phyloP scores from a whole-genome alignment of 2,888 invertebrate species.

The Machimus atricapillus region DNA sequence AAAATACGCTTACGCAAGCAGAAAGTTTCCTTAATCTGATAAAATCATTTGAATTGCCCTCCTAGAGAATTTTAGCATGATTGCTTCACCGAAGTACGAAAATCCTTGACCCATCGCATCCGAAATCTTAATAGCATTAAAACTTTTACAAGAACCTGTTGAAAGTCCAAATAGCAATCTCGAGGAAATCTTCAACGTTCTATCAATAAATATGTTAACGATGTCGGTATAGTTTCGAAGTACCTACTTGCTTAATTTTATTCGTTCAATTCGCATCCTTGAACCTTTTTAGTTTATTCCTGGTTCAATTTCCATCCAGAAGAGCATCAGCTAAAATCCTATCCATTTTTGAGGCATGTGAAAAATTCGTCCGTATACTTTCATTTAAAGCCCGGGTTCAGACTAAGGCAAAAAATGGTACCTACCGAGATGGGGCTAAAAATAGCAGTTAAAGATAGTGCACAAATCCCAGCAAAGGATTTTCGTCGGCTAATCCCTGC shows the following conservation, averaged over 20 bases:
- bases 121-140: conserved; percentile 26
- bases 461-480: background rate
- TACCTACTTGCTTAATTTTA: background rate
- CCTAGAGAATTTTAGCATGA: conserved; percentile 6
- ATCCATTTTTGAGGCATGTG: background rate
- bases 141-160: conserved; percentile 19
- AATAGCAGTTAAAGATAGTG: background rate
- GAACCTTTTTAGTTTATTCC: background rate
- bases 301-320: background rate
- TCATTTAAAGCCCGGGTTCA: background rate
- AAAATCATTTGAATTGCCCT: conserved; percentile 12
- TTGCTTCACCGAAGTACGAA: conserved; percentile 2
- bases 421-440: background rate
- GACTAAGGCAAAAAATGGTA: background rate
- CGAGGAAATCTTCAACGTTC: background rate
- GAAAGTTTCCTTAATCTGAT: conserved; percentile 24
- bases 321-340: background rate
- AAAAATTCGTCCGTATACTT: background rate
- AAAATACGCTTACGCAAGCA: conserved; percentile 2
- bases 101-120: conserved; percentile 22
- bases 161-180: background rate
- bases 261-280: background rate
- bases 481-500: background rate
- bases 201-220: conserved; percentile 19
- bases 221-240: background rate